These are phyloP conservation scores for Podargus strigoides DNA, from an alignment of 2,797 vertebrate species.

Conservation along the genomic window DNA sequence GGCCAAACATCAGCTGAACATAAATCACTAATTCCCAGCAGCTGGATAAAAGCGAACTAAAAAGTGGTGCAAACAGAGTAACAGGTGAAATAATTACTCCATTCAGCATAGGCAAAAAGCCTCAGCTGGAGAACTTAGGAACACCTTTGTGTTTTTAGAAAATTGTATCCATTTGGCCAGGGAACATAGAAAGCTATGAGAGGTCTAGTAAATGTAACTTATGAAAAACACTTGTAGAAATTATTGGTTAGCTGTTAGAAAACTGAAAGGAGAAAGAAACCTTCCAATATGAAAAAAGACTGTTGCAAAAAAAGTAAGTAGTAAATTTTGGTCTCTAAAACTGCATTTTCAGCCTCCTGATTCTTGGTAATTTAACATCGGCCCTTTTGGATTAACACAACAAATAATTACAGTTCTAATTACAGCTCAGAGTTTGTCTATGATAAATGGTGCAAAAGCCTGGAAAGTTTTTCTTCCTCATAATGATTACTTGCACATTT, in stretches of 20 bases:
- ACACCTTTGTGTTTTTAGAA: not conserved
- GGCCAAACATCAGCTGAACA: not conserved
- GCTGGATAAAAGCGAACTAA: not conserved
- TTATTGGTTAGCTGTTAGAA: not conserved
- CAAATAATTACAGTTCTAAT: not conserved
- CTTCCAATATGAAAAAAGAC: not conserved
- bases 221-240: not conserved
- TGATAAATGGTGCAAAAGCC: not conserved
- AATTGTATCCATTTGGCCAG: not conserved
- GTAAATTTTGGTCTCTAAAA: not conserved
- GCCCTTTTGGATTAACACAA: not conserved
- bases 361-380: not conserved
- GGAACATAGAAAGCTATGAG: not conserved
- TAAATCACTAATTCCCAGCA: not conserved
- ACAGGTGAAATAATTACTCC: not conserved
- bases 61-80: not conserved
- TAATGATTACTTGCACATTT: not conserved
- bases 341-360: not conserved
- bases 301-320: not conserved
- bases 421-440: not conserved
- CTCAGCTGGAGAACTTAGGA: not conserved
- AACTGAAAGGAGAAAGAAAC: not conserved
- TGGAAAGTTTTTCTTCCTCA: not conserved
- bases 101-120: not conserved
- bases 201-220: not conserved